Percentiles rank a stretch among this genome's conserved stretches.
These are phyloP conservation scores for Pagetopsis macropterus DNA, from an alignment of 2,797 vertebrate genomes.

Conservation along the genomic window DNA sequence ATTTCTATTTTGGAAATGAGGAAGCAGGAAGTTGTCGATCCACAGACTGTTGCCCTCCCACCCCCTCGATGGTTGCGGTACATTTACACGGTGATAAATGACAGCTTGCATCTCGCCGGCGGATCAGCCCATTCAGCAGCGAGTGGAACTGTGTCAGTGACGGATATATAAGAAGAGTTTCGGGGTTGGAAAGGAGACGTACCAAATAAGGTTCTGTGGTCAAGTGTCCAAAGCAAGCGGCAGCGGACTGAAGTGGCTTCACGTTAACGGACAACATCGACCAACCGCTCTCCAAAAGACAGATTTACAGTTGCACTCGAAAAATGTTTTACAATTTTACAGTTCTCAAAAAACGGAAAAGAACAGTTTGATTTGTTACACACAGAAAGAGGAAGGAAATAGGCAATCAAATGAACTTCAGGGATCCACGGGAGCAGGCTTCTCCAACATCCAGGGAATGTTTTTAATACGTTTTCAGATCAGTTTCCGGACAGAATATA, in stretches of 20 bases:
- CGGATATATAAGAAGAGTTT: conserved; percentile 1
- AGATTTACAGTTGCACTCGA: conserved; percentile 74
- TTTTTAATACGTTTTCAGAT: neutral
- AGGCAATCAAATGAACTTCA: neutral
- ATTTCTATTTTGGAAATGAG: neutral
- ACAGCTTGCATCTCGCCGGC: conserved; percentile 14
- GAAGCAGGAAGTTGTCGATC: conserved; percentile 3
- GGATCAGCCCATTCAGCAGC: conserved; percentile 14
- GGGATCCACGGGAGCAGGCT: conserved; percentile 9
- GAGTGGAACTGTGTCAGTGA: conserved; percentile 27
- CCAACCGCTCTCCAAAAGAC: conserved; percentile 59
- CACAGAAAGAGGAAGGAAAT: conserved; percentile 16
- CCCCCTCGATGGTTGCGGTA: neutral
- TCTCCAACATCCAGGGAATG: conserved; percentile 71
- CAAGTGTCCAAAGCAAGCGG: conserved; percentile 22
- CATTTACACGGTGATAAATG: conserved; percentile 4
- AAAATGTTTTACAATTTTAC: conserved; percentile 81
- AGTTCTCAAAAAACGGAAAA: conserved; percentile 61
- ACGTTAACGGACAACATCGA: conserved; percentile 60
- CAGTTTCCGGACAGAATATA: conserved; percentile 44
- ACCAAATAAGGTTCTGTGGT: conserved; percentile 10
- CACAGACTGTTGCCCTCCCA: neutral
- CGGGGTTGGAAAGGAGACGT: neutral
- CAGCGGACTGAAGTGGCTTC: conserved; percentile 56
- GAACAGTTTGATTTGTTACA: conserved; percentile 49